phyloP scores from a whole-genome alignment of 1,140 invertebrate species.

The Hirudo medicinalis region DNA sequence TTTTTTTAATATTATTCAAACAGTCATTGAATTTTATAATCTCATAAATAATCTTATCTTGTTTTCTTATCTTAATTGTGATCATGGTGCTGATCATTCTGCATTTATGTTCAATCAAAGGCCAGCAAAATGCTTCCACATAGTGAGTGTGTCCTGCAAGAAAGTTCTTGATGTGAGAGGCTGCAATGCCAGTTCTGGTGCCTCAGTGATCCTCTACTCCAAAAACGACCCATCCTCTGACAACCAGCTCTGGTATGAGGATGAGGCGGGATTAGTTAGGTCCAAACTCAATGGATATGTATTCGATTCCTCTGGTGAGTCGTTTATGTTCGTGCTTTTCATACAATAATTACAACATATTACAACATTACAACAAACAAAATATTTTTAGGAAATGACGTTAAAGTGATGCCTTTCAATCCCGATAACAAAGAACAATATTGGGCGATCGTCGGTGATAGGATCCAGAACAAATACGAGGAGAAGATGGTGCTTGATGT shows the following conservation, averaged over 20 bases:
- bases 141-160: not conserved
- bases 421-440: not conserved
- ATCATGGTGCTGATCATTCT: not conserved
- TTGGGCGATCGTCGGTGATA: not conserved
- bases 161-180: slow-evolving; percentile 19
- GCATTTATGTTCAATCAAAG: not conserved
- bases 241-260: slow-evolving; percentile 25
- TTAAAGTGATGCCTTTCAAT: slow-evolving; percentile 1
- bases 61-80: too few species aligned
- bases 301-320: slow-evolving; percentile 19
- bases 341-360: too few species aligned
- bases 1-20: too few species aligned
- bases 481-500: slow-evolving; percentile 13
- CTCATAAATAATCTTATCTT: too few species aligned
- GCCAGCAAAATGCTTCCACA: slow-evolving; percentile 15
- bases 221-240: slow-evolving; percentile 1
- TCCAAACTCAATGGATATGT: slow-evolving; percentile 23
- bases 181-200: slow-evolving; percentile 7
- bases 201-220: slow-evolving; percentile 16
- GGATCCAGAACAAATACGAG: not conserved
- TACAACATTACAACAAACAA: too few species aligned
- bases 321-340: not conserved
- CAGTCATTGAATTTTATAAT: too few species aligned
- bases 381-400: not conserved
- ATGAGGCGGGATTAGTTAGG: slow-evolving; percentile 18